Evolutionary conservation across 2,797 vertebrate species (phyloP).

Genomic region (Pelobates cultripes): DNA sequence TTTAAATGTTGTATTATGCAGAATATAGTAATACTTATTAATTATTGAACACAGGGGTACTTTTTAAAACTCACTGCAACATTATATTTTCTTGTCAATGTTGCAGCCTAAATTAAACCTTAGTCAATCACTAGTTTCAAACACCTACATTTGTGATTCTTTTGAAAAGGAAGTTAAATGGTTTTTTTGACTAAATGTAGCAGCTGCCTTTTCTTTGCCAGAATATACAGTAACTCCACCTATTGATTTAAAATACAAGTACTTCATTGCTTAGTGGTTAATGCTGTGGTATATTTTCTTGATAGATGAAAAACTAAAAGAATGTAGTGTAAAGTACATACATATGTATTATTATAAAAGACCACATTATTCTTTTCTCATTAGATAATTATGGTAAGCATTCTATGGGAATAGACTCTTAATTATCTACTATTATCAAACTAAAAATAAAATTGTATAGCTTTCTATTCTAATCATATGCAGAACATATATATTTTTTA

Average conservation of each 20-base stretch:
- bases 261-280: conserved; percentile 7
- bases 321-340: conserved; percentile 7
- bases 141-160: conserved; percentile 38
- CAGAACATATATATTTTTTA: conserved; percentile 30
- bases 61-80: conserved; percentile 34
- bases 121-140: conserved; percentile 44
- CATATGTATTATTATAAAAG: conserved; percentile 42
- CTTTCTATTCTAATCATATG: conserved; percentile 39
- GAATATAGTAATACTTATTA: conserved; percentile 48
- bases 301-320: too few species aligned
- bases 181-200: background rate
- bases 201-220: conserved; percentile 34
- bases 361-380: conserved; percentile 38
- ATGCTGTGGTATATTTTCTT: conserved; percentile 11
- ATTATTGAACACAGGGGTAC: conserved; percentile 49
- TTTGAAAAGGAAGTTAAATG: conserved; percentile 38
- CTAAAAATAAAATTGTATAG: conserved; percentile 22
- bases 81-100: conserved; percentile 37
- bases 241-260: conserved; percentile 39
- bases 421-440: conserved; percentile 33
- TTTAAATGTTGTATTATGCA: conserved; percentile 47
- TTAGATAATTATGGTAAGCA: conserved; percentile 45
- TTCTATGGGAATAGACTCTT: conserved; percentile 39
- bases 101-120: conserved; percentile 51
- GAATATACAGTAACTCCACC: conserved; percentile 37